Base-by-base conservation (phyloP, 1,140 invertebrate genomes). In the Pseudoatta argentina region DNA sequence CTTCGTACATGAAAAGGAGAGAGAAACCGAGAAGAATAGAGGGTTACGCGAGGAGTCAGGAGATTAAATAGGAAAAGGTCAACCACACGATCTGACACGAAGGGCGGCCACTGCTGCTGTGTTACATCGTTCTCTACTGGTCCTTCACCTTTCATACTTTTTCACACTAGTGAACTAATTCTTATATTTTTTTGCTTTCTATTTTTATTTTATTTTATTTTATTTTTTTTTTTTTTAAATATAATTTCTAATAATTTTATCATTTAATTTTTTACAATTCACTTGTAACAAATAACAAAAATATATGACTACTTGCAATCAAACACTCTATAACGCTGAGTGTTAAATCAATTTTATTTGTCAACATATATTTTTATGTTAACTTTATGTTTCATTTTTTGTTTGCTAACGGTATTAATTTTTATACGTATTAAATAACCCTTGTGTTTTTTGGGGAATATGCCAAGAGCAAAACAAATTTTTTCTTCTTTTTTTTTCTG, bases 31-130 rank as follows among this genome's bases (percentile, higher is more conserved):
- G 81, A 85, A 57, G 39, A 71, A 66, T 83, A 48, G 79, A 85
- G 48, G 75, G 85, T 69, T 86, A 78, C 24, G 55, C 83, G 72
- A 77, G 61, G 61, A 89, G 88, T 87, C 88, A 85, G 86, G 24
- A 67, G 88, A 82, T 90, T 51, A 85, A 87, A 59, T 72, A 89
- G 87, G 88, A 87, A 89, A 89, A 90, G 89, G 89, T 90, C 89
- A 89, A 89, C 79, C 77, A 85, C 77, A 85, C 85, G 89, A 88
- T 88, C 88, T 53, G 86, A 79, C 87, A 79, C 85, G 78, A 87
- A 82, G 67, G 72, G 61, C 51, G 83, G 18, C 79, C 83, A 64
- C 61, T 67, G 64, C 61, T 67, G 64, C 21, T 64, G 57, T 79
- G 77, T 79, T 53, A 55, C 53, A 69, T 59, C 71, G 16, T 71